A percentile compares a stretch with the other conserved stretches of the same genome.
phyloP scores from a whole-genome alignment of 2,113 vertebrate species.

The Mesitornis unicolor region DNA sequence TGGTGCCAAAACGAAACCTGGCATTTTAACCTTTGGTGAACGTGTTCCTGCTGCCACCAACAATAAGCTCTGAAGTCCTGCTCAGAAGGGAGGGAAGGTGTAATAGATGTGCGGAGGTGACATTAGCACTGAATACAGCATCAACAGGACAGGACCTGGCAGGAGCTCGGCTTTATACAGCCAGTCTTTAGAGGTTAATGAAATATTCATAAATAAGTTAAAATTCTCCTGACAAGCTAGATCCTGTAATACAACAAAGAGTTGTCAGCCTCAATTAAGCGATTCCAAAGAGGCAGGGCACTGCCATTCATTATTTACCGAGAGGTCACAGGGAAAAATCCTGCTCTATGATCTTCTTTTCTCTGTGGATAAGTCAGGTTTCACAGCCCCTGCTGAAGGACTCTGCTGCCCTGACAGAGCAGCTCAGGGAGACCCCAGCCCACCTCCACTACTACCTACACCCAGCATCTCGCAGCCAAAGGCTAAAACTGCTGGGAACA shows the following conservation, averaged over 20 bases:
- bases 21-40: constrained; percentile 48
- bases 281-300: constrained; percentile 18
- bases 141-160: constrained; percentile 42
- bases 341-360: background rate
- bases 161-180: background rate
- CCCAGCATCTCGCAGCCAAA: background rate
- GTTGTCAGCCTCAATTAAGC: constrained; percentile 59
- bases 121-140: background rate
- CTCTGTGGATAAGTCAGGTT: background rate
- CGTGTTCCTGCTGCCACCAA: constrained; percentile 24
- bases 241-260: constrained; percentile 61
- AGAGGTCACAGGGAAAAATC: constrained; percentile 27
- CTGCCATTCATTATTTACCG: constrained; percentile 53
- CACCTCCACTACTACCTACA: background rate
- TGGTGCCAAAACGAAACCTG: constrained; percentile 1
- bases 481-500: background rate
- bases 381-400: constrained; percentile 2
- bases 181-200: constrained; percentile 54
- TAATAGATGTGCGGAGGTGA: background rate
- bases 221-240: constrained; percentile 57
- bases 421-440: background rate
- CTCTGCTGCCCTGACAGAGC: background rate
- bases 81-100: background rate
- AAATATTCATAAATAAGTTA: constrained; percentile 64
- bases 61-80: background rate